A percentile compares a stretch with the other conserved stretches of the same genome.
phyloP scores from a whole-genome alignment of 2,113 vertebrate genomes.

The Eubucco bourcierii region DNA sequence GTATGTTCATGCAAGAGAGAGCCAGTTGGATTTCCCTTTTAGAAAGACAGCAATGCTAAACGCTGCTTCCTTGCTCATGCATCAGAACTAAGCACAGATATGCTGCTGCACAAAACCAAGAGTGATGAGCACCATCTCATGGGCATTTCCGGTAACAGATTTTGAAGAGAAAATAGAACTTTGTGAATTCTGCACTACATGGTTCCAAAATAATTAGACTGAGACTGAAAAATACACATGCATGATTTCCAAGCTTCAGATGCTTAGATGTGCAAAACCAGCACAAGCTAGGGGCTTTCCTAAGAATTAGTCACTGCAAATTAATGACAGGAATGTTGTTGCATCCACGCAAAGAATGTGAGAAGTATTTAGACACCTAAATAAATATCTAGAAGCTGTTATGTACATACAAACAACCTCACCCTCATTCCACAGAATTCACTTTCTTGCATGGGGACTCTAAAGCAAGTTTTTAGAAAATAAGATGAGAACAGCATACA shows the following conservation, averaged over 20 bases:
- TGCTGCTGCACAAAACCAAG: constrained; percentile 31
- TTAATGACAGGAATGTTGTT: not conserved
- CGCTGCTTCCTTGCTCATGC: not conserved
- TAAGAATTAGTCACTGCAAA: not conserved
- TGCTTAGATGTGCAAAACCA: not conserved
- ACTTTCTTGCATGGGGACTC: not conserved
- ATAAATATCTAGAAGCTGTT: not conserved
- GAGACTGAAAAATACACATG: not conserved
- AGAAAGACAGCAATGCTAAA: not conserved
- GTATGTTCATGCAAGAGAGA: not conserved
- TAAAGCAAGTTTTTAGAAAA: not conserved
- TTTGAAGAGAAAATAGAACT: not conserved
- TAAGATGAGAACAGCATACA: not conserved
- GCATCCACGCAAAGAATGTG: not conserved
- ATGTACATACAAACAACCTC: not conserved
- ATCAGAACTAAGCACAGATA: not conserved
- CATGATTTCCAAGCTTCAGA: not conserved
- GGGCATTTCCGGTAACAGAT: constrained; percentile 45
- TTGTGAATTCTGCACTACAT: not conserved
- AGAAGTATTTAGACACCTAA: not conserved
- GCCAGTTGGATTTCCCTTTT: not conserved
- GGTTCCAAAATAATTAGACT: not conserved
- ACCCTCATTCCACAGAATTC: not conserved
- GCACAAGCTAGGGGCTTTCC: not conserved
- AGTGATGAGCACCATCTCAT: constrained; percentile 68